phyloP scores from a whole-genome alignment of 2,888 invertebrate species.

The Mesochorus sp. region DNA sequence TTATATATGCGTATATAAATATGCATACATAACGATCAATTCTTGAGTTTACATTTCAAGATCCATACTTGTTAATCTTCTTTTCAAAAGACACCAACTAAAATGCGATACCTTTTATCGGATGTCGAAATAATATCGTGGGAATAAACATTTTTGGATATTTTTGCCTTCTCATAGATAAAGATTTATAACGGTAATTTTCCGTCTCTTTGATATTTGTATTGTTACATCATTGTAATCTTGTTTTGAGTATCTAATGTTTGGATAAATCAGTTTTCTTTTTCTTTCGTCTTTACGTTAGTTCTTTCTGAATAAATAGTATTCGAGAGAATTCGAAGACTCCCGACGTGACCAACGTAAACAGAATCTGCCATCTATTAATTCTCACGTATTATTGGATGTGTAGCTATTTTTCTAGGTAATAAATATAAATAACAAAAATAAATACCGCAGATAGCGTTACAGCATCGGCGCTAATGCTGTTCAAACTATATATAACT shows the following conservation, averaged over 20 bases:
- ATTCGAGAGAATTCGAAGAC: conserved; percentile 59
- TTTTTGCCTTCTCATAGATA: conserved; percentile 37
- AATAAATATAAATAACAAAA: conserved; percentile 23
- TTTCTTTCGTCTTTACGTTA: neutral
- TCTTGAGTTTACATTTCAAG: conserved; percentile 32
- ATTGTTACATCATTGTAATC: conserved; percentile 15
- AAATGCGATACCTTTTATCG: conserved; percentile 7
- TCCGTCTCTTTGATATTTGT: conserved; percentile 1
- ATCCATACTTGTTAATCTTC: conserved; percentile 44
- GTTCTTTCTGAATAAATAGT: conserved; percentile 51
- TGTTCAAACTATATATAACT: conserved; percentile 16
- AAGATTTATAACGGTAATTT: too few species aligned
- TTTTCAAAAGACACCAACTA: conserved; percentile 22
- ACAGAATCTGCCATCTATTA: conserved; percentile 61
- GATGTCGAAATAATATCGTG: conserved; percentile 22
- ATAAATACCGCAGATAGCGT: neutral
- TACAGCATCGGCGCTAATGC: neutral
- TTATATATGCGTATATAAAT: neutral
- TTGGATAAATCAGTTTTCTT: conserved; percentile 24
- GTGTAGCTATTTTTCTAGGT: conserved; percentile 62
- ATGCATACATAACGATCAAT: conserved; percentile 38
- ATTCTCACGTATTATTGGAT: conserved; percentile 57
- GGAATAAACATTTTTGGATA: conserved; percentile 20
- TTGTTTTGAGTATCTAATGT: neutral
- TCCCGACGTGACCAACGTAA: conserved; percentile 55